These are phyloP conservation scores for Lepidotrigona ventralis DNA, from an alignment of 1,140 invertebrate species.

Conservation along the genomic window DNA sequence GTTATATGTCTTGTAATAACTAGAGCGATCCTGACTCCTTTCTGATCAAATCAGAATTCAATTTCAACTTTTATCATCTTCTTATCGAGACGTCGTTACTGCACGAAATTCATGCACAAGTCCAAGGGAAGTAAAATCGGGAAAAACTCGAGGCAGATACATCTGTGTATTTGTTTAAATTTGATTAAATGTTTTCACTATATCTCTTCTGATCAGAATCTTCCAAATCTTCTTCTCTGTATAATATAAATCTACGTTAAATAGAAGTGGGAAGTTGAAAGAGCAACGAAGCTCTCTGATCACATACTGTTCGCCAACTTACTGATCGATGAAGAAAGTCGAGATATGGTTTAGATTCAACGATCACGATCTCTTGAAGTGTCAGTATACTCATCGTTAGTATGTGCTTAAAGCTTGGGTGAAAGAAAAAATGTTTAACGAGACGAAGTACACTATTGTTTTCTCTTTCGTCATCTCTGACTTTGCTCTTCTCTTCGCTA, in stretches of 20 bases:
- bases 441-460: not conserved
- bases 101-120: constrained; percentile 15
- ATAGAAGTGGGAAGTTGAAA: not conserved
- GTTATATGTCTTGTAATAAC: too few relatives aligned
- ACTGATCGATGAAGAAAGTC: not conserved
- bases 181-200: not conserved
- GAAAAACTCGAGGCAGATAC: not conserved
- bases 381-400: not conserved
- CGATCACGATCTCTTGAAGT: not conserved
- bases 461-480: not conserved
- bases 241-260: not conserved
- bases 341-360: not conserved
- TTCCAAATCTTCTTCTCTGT: not conserved
- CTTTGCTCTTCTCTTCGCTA: not conserved
- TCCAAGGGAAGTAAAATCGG: constrained; percentile 12
- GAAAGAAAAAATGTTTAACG: not conserved
- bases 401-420: not conserved
- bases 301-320: not conserved
- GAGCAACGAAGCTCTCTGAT: not conserved
- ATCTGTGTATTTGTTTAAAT: not conserved
- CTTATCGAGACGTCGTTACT: not conserved
- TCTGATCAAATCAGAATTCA: not conserved
- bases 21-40: too few relatives aligned
- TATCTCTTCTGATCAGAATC: not conserved
- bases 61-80: constrained; percentile 16